These are phyloP conservation scores for Germaria angustata DNA, from an alignment of 2,888 invertebrate genomes.

Conservation along the genomic window DNA sequence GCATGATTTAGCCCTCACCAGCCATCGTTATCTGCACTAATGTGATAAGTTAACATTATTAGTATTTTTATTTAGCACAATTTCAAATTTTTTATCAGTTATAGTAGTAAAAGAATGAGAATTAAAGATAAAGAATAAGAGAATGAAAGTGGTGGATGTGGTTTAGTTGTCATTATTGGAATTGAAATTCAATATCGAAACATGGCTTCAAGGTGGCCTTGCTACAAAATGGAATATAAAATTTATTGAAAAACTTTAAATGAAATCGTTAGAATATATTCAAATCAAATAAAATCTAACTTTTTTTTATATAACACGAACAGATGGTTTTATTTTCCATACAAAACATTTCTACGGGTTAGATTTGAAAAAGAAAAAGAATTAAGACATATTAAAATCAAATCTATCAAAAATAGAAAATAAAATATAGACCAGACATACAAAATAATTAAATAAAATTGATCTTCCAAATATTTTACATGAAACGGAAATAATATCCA, in stretches of 20 bases:
- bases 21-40: no score
- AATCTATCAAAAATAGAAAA: constrained; percentile 1
- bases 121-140: background rate
- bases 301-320: background rate
- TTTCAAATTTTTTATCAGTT: no score
- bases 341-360: constrained; percentile 28
- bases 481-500: background rate
- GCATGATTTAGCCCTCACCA: no score
- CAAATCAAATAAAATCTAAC: constrained; percentile 8
- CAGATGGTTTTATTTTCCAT: constrained; percentile 23
- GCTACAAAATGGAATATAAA: constrained; percentile 39
- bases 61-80: no score
- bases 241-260: constrained; percentile 10
- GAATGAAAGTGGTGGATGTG: constrained; percentile 4
- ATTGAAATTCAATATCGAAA: constrained; percentile 38
- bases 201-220: constrained; percentile 62
- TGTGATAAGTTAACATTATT: no score
- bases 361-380: background rate
- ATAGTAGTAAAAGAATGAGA: no score
- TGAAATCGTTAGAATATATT: constrained; percentile 6
- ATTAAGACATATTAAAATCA: constrained; percentile 47
- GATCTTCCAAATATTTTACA: no score
- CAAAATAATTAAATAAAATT: constrained; percentile 29
- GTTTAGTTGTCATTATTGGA: constrained; percentile 35
- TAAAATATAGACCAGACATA: constrained; percentile 26